Base-by-base conservation (phyloP, 2,888 invertebrate genomes). In the Polietes domitor region DNA sequence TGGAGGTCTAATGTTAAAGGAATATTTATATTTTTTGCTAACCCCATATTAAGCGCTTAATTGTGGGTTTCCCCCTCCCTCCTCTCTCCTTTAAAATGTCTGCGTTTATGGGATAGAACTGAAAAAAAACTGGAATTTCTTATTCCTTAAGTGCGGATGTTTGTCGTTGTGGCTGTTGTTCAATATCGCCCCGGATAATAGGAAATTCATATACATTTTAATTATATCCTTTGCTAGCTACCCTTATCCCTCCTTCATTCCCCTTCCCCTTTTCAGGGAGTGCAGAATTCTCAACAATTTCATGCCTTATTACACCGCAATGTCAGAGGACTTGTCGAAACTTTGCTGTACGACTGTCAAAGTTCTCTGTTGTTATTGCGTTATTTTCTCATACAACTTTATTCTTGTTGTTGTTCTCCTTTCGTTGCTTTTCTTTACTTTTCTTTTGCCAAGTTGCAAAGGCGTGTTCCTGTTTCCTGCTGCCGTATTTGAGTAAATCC, bases 271-370 rank as follows among this genome's bases (percentile, higher is more conserved):
- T n/a, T n/a, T n/a, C n/a, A n/a, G n/a, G n/a, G n/a, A n/a, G n/a
- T 50, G 74, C 28, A 70, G 12, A 76, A 72, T 53, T 72, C 32
- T 50, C 32, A 68, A 76, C 73, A 76, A 83, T 79, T 73, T 72
- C 61, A 79, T 79, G 82, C 76, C 79, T 76, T 79, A 73, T 79
- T 79, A 68, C 72, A 76, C 21, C 58, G 21, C 76, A 73, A 78
- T 78, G 82, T 72, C 63, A 75, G 17, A 71, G 72, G 15, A 74
- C 73, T 74, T 78, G 78, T 74, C 58, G 17, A 77, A 70, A 82
- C n/a, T 77, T 82, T 77, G 61, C 17, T 37, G 19, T 41, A 68
- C 43, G 68, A 15, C 37, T 68, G 68, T 68, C 68, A 68, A 43
- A 68, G 68, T 68, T 68, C 43, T 15, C 37, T 24, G 68, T 6